Evolutionary conservation across 2,888 invertebrate genomes (phyloP).

Genomic region (Schizotus pectinicornis): DNA sequence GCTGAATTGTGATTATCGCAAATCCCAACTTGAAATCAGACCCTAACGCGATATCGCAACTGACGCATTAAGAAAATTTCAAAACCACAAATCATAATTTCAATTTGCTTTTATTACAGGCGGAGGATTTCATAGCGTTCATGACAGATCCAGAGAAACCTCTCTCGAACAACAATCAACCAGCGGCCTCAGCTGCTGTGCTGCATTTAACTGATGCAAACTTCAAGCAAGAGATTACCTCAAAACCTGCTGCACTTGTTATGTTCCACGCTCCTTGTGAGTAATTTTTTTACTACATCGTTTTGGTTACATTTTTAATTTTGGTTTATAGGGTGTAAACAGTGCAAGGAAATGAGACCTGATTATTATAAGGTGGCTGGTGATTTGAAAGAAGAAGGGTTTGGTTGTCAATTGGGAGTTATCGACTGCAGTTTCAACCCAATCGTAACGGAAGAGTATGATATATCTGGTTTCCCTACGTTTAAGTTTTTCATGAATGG

Average conservation of each 20-base stretch:
- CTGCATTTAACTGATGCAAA: constrained; percentile 64
- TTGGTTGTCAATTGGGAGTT: constrained; percentile 60
- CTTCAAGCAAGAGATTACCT: constrained; percentile 66
- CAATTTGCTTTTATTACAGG: constrained; percentile 57
- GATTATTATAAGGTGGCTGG: constrained; percentile 67
- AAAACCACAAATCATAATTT: too few relatives aligned
- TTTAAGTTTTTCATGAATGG: constrained; percentile 68
- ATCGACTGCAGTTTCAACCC: constrained; percentile 72
- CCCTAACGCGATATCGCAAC: too few relatives aligned
- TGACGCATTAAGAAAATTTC: too few relatives aligned
- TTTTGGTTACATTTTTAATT: neutral
- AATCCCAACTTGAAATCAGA: too few relatives aligned
- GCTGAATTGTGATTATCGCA: too few relatives aligned
- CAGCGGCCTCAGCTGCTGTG: constrained; percentile 54
- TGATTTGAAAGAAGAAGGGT: constrained; percentile 57
- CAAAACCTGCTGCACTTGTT: constrained; percentile 68
- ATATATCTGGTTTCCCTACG: constrained; percentile 71
- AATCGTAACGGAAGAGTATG: constrained; percentile 64
- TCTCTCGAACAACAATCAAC: constrained; percentile 40
- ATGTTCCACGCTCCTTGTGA: constrained; percentile 83
- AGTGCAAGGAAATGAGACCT: constrained; percentile 73
- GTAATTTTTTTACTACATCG: constrained; percentile 35
- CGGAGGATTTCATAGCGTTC: constrained; percentile 70
- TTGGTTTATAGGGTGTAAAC: constrained; percentile 70
- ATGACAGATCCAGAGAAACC: constrained; percentile 63